Evolutionary conservation across 1,140 invertebrate species (phyloP), one percentile per base, ranked within the genome.

Genomic region (Steinernema khuongi): DNA sequence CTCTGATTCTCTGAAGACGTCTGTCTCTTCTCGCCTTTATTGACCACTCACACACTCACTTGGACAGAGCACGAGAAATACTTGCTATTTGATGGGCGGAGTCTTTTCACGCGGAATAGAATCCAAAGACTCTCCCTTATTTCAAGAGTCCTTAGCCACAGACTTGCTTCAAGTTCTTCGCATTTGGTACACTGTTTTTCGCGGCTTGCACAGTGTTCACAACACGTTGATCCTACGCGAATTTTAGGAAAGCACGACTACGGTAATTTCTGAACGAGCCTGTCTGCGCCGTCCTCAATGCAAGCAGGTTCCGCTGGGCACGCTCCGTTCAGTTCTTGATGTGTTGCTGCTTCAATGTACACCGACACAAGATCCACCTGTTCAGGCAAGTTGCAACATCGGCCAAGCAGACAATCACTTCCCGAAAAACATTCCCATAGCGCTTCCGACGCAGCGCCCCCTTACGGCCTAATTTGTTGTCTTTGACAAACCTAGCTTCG

Each of bases 41-140:
- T 60, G 50, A 22, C 7, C 50, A 22, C 50, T 26, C 50, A 26
- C 50, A 14, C 22, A 26, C 50, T 60, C 19, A 26, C 50, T 60
- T 22, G 26, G 14, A 14, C 50, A 60, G 11, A 60, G 26, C 50
- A n/a, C 50, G 50, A 14, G 22, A 60, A 60, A 60, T 60, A 60
- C 22, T 60, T 60, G 50, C 50, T 22, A 60, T 60, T 60, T 60
- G 11, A 11, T 60, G 50, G 50, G 50, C 50, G 50, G 50, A 60
- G 50, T 60, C 50, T 14, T 26, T 26, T 22, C 26, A 22, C 22
- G 50, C 50, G 50, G 50, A 60, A 60, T 11, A 60, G 50, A 60
- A 60, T 60, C 22, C 50, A 26, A 22, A 60, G 50, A 11, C 36
- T n/a, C 36, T 41, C n/a, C 7, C 11, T 60, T 60, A 60, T 60